Evolutionary conservation across 1,140 invertebrate species (phyloP).

Genomic region (Drosophila nannoptera): DNA sequence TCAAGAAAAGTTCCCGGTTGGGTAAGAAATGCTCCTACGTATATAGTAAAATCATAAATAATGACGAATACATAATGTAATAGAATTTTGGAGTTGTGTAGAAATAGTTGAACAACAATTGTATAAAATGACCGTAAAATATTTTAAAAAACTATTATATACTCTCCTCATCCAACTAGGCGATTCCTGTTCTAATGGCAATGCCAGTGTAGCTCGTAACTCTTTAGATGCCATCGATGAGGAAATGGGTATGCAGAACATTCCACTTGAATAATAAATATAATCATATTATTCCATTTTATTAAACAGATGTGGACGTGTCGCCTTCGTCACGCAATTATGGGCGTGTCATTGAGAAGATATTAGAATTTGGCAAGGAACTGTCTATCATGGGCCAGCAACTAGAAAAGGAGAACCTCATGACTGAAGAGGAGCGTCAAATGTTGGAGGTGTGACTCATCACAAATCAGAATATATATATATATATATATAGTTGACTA

Average conservation of each 20-base stretch:
- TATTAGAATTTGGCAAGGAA: constrained; percentile 96
- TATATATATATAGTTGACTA: constrained; percentile 14
- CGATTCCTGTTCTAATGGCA: constrained; percentile 83
- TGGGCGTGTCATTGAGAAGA: constrained; percentile 91
- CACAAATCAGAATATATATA: too few species aligned
- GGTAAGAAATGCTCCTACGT: too few species aligned
- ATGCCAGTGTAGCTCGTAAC: constrained; percentile 64
- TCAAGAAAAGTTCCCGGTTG: background rate
- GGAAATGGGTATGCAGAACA: constrained; percentile 82
- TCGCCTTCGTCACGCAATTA: constrained; percentile 82
- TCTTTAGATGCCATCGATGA: constrained; percentile 81
- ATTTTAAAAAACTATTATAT: background rate
- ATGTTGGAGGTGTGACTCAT: constrained; percentile 87
- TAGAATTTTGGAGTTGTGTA: background rate
- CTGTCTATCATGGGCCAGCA: constrained; percentile 94
- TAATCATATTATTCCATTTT: background rate
- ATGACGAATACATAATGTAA: background rate
- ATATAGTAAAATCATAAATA: background rate
- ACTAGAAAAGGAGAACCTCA: constrained; percentile 89
- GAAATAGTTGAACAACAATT: too few species aligned
- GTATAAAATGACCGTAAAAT: too few species aligned
- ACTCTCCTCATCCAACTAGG: constrained; percentile 32
- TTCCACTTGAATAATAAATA: background rate
- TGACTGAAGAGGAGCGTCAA: constrained; percentile 93
- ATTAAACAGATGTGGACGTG: constrained; percentile 79